phyloP scores from a whole-genome alignment of 2,113 vertebrate species.

The Zosterops hypoxanthus region DNA sequence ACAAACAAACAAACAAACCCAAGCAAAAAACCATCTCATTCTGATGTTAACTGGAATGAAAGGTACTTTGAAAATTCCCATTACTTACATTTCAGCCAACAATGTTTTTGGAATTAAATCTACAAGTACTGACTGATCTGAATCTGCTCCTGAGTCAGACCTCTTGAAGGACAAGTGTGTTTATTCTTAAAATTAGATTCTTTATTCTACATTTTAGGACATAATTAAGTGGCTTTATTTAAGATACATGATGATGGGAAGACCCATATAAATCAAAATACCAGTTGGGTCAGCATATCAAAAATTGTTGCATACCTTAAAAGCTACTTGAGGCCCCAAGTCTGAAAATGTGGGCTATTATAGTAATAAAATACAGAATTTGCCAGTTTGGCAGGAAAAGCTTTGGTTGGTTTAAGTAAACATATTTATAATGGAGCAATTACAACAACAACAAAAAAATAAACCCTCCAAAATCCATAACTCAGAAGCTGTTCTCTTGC shows the following conservation, averaged over 20 bases:
- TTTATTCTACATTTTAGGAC: not conserved
- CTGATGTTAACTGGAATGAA: not conserved
- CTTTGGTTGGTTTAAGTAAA: not conserved
- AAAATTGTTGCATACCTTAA: not conserved
- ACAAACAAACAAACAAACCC: too few relatives aligned
- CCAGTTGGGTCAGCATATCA: not conserved
- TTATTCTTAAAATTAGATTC: not conserved
- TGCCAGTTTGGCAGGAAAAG: not conserved
- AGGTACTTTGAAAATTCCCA: not conserved
- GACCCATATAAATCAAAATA: not conserved
- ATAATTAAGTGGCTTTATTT: not conserved
- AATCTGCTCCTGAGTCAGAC: not conserved
- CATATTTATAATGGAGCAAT: not conserved
- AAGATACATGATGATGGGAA: not conserved
- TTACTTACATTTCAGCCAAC: not conserved
- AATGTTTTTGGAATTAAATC: not conserved
- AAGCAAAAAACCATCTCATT: not conserved
- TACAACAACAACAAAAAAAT: not conserved
- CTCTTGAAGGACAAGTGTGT: not conserved
- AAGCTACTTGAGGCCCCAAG: not conserved
- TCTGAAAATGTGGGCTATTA: not conserved
- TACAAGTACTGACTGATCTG: not conserved
- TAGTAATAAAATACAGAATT: not conserved
- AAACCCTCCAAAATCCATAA: fast-evolving
- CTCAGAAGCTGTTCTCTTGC: not conserved